phyloP scores from a whole-genome alignment of 2,113 vertebrate genomes.

The Eurypyga helias region DNA sequence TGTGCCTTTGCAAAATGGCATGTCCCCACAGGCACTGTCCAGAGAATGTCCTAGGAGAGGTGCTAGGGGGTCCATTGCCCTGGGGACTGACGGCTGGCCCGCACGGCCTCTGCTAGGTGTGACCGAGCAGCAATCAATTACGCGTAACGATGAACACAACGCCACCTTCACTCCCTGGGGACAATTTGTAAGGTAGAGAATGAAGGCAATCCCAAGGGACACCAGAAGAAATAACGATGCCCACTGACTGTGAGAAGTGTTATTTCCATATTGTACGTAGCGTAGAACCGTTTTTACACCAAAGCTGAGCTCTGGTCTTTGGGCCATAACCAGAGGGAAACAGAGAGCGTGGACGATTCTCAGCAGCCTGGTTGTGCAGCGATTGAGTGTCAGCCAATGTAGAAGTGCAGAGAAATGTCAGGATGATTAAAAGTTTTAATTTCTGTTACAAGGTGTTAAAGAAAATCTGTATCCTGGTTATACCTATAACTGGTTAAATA shows the following conservation, averaged over 20 bases:
- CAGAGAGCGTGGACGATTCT: accelerated
- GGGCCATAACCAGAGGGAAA: neutral
- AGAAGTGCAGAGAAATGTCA: neutral
- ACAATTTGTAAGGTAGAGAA: neutral
- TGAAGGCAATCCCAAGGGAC: neutral
- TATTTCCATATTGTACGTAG: neutral
- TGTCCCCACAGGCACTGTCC: neutral
- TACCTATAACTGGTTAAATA: neutral
- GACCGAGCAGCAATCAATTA: neutral
- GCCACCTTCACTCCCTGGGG: neutral
- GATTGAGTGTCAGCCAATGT: neutral
- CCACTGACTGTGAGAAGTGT: neutral
- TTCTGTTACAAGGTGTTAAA: neutral
- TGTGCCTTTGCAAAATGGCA: neutral
- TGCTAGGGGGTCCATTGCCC: neutral
- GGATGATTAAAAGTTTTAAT: neutral
- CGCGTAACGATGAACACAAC: neutral
- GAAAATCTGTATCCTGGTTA: neutral
- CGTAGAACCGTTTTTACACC: accelerated
- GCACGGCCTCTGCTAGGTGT: accelerated
- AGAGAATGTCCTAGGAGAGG: neutral
- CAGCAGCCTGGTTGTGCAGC: neutral
- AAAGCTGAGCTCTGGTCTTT: neutral
- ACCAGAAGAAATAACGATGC: neutral
- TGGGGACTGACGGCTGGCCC: neutral